These are phyloP conservation scores for Alexandromys fortis DNA, from an alignment of 2,113 vertebrate genomes.

Conservation along the genomic window DNA sequence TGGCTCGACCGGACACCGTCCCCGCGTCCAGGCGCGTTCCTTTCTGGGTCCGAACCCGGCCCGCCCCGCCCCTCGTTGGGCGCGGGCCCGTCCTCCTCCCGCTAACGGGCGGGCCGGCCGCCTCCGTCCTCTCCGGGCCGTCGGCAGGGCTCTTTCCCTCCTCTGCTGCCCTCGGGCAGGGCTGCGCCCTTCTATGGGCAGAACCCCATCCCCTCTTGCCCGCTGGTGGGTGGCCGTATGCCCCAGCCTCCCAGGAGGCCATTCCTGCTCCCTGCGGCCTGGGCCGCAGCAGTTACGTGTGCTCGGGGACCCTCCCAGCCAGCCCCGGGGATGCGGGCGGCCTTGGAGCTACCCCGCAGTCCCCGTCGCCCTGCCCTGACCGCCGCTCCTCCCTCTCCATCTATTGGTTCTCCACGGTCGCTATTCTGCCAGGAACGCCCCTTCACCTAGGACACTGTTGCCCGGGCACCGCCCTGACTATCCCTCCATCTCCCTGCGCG, in stretches of 20 bases:
- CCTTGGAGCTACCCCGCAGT: neutral
- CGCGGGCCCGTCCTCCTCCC: conserved; percentile 65
- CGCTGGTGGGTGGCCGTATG: conserved; percentile 71
- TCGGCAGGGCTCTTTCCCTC: conserved; percentile 47
- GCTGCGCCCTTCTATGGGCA: conserved; percentile 67
- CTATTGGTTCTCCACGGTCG: conserved; percentile 55
- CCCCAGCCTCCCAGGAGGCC: neutral
- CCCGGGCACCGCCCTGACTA: conserved; percentile 23
- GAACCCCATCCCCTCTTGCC: conserved; percentile 33
- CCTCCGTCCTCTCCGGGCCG: conserved; percentile 46
- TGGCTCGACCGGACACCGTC: neutral
- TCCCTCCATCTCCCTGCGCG: neutral
- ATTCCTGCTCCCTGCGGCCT: neutral
- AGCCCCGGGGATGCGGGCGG: neutral
- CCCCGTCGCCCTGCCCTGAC: neutral
- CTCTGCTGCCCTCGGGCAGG: conserved; percentile 56
- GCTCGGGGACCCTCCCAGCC: neutral
- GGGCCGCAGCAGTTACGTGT: neutral
- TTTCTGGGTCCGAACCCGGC: conserved; percentile 46
- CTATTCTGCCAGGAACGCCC: conserved; percentile 71
- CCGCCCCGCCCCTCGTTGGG: conserved; percentile 59
- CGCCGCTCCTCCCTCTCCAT: neutral
- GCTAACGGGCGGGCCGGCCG: conserved; percentile 69
- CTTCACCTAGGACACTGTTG: conserved; percentile 79
- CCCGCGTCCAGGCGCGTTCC: neutral